Conservation (phyloP, 2,888 invertebrate species). For the Dasysyrphus tricinctus region DNA sequence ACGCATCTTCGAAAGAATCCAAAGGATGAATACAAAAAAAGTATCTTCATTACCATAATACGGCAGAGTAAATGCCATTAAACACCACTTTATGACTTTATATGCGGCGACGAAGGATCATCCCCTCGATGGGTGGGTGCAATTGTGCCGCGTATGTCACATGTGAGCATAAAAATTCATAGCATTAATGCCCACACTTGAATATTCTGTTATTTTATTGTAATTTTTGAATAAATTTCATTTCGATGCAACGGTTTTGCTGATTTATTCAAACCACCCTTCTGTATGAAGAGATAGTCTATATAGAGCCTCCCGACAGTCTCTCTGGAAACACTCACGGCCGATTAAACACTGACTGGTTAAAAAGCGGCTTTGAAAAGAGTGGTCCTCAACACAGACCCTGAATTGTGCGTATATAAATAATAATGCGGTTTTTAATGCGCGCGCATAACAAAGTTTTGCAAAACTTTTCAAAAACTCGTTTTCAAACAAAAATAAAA, state of each 20-base stretch:
- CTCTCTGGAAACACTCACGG: conserved; percentile 72
- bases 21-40: conserved; percentile 52
- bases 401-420: conserved; percentile 74
- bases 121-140: conserved; percentile 51
- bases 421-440: conserved; percentile 75
- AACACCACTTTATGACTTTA: conserved; percentile 83
- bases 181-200: conserved; percentile 46
- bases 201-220: conserved; percentile 53
- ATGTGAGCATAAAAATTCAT: conserved; percentile 72
- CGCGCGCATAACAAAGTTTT: conserved; percentile 77
- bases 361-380: conserved; percentile 73
- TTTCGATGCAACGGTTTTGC: conserved; percentile 57
- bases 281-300: background rate
- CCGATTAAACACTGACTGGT: conserved; percentile 76
- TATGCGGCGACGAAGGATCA: conserved; percentile 76
- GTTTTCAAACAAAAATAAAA: conserved; percentile 76
- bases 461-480: conserved; percentile 76
- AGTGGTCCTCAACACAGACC: conserved; percentile 71
- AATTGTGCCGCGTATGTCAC: conserved; percentile 64
- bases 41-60: conserved; percentile 82
- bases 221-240: conserved; percentile 67
- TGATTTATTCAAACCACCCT: conserved; percentile 6
- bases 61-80: conserved; percentile 82
- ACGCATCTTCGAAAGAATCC: conserved; percentile 70
- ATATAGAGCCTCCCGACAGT: conserved; percentile 26